phyloP scores from a whole-genome alignment of 2,113 vertebrate species.

The Megaleporinus macrocephalus region DNA sequence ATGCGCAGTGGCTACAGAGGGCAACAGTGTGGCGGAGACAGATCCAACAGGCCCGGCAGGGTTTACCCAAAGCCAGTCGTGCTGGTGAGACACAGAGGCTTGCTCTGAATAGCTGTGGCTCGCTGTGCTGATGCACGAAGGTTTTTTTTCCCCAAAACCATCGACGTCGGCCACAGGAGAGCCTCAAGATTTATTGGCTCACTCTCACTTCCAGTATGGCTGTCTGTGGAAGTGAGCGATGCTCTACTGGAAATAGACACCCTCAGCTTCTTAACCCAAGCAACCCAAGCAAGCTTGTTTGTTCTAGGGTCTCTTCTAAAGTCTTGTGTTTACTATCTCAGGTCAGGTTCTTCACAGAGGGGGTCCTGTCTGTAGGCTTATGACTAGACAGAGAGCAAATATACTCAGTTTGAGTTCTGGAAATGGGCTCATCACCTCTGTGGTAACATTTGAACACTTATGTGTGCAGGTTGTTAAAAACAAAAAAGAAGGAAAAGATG shows the following conservation, averaged over 20 bases:
- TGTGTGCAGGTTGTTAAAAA: neutral
- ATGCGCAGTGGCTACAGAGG: constrained; percentile 58
- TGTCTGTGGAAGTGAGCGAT: neutral
- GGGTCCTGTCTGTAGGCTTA: neutral
- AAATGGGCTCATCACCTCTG: neutral
- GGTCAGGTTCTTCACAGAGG: constrained; percentile 2
- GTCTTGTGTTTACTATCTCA: neutral
- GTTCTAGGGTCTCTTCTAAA: constrained; percentile 21
- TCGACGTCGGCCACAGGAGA: constrained; percentile 41
- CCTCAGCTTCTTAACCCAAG: neutral
- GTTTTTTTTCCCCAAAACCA: constrained; percentile 57
- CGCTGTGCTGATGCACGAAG: constrained; percentile 42
- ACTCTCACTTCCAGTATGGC: constrained; percentile 9
- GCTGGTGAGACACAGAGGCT: constrained; percentile 52
- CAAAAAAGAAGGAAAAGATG: too few relatives aligned
- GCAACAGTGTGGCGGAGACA: constrained; percentile 43
- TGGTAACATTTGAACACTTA: neutral
- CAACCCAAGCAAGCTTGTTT: neutral
- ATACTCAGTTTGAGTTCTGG: neutral
- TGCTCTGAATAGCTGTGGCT: constrained; percentile 72
- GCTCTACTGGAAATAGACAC: constrained; percentile 21
- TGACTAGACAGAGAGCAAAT: constrained; percentile 15
- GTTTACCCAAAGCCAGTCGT: constrained; percentile 62
- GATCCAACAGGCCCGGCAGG: constrained; percentile 51
- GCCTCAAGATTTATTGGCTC: constrained; percentile 20